Evolutionary conservation across 92 coral and sea anemone species (phyloP).

Genomic region (Epizoanthus stellaris): DNA sequence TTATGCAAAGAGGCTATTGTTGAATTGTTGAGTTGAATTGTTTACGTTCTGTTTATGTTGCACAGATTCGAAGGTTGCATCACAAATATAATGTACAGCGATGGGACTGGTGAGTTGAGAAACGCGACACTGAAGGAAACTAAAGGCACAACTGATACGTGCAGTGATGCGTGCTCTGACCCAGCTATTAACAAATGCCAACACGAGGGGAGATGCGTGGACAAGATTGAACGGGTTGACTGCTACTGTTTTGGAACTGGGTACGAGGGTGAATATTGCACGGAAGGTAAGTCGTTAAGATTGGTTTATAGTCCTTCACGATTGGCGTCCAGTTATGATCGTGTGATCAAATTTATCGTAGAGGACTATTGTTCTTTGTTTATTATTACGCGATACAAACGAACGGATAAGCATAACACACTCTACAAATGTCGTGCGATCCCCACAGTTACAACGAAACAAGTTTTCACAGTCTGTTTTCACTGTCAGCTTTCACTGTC

Average conservation of each 20-base stretch:
- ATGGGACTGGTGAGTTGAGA: constrained; percentile 13
- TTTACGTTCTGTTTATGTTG: neutral
- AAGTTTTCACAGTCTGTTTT: too few species aligned
- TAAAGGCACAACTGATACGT: constrained; percentile 56
- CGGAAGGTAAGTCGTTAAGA: constrained; percentile 60
- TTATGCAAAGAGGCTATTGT: neutral
- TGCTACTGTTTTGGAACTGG: constrained; percentile 88
- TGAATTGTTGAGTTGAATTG: neutral
- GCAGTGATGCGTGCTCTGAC: constrained; percentile 70
- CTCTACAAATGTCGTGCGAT: too few species aligned
- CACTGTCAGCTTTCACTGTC: too few species aligned
- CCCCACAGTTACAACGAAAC: too few species aligned
- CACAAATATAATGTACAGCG: constrained; percentile 52
- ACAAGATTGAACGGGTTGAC: constrained; percentile 63
- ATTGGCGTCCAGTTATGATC: too few species aligned
- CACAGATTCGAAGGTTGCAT: constrained; percentile 79
- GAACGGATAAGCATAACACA: too few species aligned
- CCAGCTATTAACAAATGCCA: constrained; percentile 66
- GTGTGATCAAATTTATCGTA: too few species aligned
- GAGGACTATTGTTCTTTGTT: too few species aligned
- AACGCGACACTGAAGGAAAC: constrained; percentile 54
- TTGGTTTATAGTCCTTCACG: neutral
- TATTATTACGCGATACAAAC: too few species aligned
- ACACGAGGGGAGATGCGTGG: constrained; percentile 68
- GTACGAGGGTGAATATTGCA: constrained; percentile 76